These are phyloP conservation scores for Noctua pronuba DNA, from an alignment of 2,888 invertebrate genomes.

Conservation along the genomic window DNA sequence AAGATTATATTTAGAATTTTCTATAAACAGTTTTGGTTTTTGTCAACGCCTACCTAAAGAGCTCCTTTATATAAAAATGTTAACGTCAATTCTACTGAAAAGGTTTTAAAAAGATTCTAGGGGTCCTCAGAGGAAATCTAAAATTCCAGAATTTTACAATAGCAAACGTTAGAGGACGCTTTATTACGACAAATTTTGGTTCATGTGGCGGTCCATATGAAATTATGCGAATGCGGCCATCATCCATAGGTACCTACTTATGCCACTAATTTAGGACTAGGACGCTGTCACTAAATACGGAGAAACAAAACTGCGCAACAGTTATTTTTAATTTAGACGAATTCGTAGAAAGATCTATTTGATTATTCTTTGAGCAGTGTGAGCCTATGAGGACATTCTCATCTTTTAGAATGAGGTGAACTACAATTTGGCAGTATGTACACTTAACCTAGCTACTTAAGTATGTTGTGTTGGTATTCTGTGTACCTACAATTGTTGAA, in stretches of 20 bases:
- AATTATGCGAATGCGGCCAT: background rate
- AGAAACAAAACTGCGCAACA: conserved; percentile 35
- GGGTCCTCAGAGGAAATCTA: background rate
- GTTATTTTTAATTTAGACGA: conserved; percentile 34
- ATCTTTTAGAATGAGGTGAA: conserved; percentile 13
- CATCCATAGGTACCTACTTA: conserved; percentile 12
- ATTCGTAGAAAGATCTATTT: conserved; percentile 34
- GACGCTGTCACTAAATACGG: conserved; percentile 28
- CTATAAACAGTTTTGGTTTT: background rate
- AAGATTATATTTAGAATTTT: background rate
- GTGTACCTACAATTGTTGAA: background rate
- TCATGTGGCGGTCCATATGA: background rate
- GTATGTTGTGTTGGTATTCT: background rate
- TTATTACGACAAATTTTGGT: background rate
- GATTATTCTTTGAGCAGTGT: conserved; percentile 5
- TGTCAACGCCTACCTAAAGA: background rate
- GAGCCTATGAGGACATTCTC: background rate
- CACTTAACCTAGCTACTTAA: background rate
- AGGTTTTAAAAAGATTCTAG: background rate
- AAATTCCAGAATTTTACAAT: background rate
- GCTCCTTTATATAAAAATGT: background rate
- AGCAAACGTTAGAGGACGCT: background rate
- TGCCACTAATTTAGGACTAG: conserved; percentile 15
- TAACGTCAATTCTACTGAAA: background rate
- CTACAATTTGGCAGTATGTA: background rate